Percentiles rank a stretch among this genome's conserved stretches.
Evolutionary conservation across 2,797 vertebrate genomes (phyloP).

Genomic region (Lepus oiostolus): DNA sequence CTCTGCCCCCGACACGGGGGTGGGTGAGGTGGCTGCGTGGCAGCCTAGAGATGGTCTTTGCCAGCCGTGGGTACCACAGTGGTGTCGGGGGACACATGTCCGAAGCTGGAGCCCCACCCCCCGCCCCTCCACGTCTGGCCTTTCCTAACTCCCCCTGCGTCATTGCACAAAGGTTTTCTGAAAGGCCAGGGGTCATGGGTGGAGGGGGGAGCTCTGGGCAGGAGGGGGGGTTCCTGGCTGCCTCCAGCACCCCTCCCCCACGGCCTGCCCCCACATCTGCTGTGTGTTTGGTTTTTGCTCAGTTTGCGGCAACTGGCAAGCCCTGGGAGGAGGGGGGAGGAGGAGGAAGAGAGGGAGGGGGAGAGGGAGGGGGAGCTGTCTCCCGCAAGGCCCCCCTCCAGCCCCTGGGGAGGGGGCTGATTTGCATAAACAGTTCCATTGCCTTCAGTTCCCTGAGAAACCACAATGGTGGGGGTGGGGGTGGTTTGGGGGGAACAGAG

Average conservation of each 20-base stretch:
- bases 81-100: neutral
- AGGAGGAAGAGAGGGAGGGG: neutral
- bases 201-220: neutral
- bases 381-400: neutral
- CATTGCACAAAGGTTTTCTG: neutral
- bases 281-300: constrained; percentile 15
- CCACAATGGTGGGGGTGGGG: neutral
- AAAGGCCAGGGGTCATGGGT: neutral
- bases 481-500: neutral
- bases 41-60: neutral
- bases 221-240: neutral
- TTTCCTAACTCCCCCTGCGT: neutral
- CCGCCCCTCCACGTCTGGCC: too few relatives aligned
- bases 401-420: neutral
- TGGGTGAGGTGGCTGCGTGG: neutral
- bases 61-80: neutral
- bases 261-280: constrained; percentile 57
- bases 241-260: constrained; percentile 36
- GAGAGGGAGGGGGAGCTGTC: neutral
- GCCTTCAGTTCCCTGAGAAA: neutral
- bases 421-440: constrained; percentile 74
- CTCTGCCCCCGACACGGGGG: neutral
- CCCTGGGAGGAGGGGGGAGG: neutral
- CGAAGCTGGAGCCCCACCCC: neutral
- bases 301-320: neutral